A percentile compares a stretch with the other conserved stretches of the same genome.
Conservation (phyloP, 2,113 vertebrate genomes). For the Rhinopomastus cyanomelas region DNA sequence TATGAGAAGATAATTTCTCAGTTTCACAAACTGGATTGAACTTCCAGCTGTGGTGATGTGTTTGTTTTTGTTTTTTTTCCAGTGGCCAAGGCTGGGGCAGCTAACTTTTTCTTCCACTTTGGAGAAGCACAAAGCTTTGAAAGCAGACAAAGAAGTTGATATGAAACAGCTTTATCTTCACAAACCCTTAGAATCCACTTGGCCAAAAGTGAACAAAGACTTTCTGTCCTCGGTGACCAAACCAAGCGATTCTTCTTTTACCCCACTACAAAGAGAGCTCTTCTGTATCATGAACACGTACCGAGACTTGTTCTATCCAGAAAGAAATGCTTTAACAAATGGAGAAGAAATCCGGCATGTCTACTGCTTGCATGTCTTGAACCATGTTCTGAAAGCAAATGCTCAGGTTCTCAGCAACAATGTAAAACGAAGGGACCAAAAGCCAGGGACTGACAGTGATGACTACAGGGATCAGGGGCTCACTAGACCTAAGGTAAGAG, state of each 20-base stretch:
- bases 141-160: conserved; percentile 73
- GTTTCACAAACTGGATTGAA: neutral
- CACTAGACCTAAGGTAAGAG: conserved; percentile 91
- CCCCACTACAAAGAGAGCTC: conserved; percentile 86
- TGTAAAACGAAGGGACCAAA: conserved; percentile 74
- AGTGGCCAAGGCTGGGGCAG: conserved; percentile 88
- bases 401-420: conserved; percentile 89
- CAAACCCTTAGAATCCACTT: conserved; percentile 82
- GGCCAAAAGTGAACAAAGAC: conserved; percentile 78
- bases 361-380: conserved; percentile 92
- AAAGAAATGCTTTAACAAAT: conserved; percentile 78
- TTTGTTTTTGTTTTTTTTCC: neutral
- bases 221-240: conserved; percentile 54
- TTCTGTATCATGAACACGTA: conserved; percentile 91
- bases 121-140: conserved; percentile 74
- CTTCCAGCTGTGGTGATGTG: neutral
- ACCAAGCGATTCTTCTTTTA: conserved; percentile 54
- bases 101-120: conserved; percentile 77
- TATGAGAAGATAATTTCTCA: neutral
- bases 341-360: conserved; percentile 81
- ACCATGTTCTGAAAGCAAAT: conserved; percentile 95
- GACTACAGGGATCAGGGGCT: conserved; percentile 92
- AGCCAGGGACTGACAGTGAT: conserved; percentile 68
- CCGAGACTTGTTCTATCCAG: conserved; percentile 87
- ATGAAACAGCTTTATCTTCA: conserved; percentile 80